Conservation (phyloP, 2,113 vertebrate species). For the Mormyrus lacerda region DNA sequence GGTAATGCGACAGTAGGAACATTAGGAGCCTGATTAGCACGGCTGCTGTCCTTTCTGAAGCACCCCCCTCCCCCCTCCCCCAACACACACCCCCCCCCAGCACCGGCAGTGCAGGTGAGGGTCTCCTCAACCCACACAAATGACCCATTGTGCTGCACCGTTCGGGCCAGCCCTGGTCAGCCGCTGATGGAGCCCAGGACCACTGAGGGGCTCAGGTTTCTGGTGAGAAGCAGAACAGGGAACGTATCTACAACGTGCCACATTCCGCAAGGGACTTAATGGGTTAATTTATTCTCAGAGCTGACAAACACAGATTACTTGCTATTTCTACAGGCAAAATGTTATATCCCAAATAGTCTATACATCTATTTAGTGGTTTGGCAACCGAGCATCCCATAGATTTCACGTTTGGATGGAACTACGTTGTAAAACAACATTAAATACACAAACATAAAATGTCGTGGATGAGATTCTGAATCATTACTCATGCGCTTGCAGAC, state of each 20-base stretch:
- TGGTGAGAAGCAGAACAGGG: neutral
- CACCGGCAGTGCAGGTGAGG: neutral
- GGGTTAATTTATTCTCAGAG: neutral
- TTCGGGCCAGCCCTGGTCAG: neutral
- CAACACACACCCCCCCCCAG: neutral
- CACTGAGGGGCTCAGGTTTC: neutral
- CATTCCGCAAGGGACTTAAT: neutral
- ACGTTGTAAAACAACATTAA: neutral
- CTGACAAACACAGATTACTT: neutral
- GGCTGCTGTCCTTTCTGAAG: neutral
- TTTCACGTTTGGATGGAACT: neutral
- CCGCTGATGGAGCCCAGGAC: neutral
- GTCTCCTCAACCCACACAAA: neutral
- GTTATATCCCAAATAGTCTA: neutral
- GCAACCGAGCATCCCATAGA: neutral
- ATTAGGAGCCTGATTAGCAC: neutral
- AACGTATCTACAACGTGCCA: neutral
- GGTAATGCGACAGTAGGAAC: neutral
- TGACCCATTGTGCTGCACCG: neutral
- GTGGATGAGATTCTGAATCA: neutral
- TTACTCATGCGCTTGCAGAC: neutral
- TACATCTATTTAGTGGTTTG: neutral
- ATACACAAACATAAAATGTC: neutral
- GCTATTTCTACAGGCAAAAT: neutral
- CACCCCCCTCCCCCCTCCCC: neutral